phyloP scores from a whole-genome alignment of 2,888 invertebrate genomes.

The Drosophila tripunctata region DNA sequence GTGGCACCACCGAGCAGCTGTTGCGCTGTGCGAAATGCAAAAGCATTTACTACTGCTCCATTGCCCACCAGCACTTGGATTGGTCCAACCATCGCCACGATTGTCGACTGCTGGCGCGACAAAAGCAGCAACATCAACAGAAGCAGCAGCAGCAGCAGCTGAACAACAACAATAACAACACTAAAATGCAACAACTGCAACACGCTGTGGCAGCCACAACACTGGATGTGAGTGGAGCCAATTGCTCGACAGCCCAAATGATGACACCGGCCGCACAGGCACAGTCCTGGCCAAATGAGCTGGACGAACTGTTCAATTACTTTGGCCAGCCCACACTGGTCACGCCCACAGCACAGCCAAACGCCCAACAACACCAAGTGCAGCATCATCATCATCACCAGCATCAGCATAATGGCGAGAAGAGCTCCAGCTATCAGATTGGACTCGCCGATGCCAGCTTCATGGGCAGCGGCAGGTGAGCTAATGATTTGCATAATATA shows the following conservation, averaged over 20 bases:
- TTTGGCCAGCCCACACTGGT: constrained; percentile 40
- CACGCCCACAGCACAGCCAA: constrained; percentile 17
- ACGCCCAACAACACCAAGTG: constrained; percentile 13
- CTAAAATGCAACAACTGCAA: constrained; percentile 73
- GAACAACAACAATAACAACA: constrained; percentile 54
- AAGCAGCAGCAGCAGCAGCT: constrained; percentile 50
- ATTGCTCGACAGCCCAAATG: constrained; percentile 61
- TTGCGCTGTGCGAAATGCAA: constrained; percentile 91
- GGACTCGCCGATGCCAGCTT: constrained; percentile 75
- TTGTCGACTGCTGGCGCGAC: constrained; percentile 85
- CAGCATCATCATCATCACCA: constrained; percentile 39
- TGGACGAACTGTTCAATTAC: constrained; percentile 56
- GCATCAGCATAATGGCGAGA: constrained; percentile 72
- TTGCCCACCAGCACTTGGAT: constrained; percentile 91
- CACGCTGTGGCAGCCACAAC: constrained; percentile 67
- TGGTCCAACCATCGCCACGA: constrained; percentile 91
- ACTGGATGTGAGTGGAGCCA: constrained; percentile 61
- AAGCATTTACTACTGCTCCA: constrained; percentile 90
- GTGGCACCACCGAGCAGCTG: constrained; percentile 84
- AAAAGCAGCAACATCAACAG: constrained; percentile 52
- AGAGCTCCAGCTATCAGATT: constrained; percentile 79
- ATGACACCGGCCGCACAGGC: constrained; percentile 58
- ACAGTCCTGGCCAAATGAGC: constrained; percentile 62
- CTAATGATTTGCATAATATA: no score
- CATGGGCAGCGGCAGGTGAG: constrained; percentile 79